phyloP scores from a whole-genome alignment of 2,888 invertebrate species.

The Alentia gelatinosa region DNA sequence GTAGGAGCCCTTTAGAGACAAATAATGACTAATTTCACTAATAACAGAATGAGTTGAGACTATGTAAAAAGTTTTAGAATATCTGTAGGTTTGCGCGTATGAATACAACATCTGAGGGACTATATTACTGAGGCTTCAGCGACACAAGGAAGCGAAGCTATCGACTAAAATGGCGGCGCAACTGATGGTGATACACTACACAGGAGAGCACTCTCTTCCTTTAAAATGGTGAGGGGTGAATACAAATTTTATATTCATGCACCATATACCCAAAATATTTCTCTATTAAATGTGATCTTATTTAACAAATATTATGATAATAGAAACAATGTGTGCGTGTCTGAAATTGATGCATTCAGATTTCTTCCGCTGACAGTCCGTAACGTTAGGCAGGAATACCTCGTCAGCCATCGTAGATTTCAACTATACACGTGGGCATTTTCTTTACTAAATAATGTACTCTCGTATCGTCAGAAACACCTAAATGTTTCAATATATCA shows the following conservation, averaged over 20 bases:
- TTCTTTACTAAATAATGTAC: too few relatives aligned
- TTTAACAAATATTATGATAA: too few relatives aligned
- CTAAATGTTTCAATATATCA: too few relatives aligned
- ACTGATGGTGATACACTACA: not conserved
- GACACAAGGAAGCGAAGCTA: constrained; percentile 18
- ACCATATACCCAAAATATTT: too few relatives aligned
- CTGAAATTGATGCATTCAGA: too few relatives aligned
- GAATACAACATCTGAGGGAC: not conserved
- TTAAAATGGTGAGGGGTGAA: not conserved
- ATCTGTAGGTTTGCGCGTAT: not conserved
- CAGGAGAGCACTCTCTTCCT: not conserved
- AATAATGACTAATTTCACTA: not conserved
- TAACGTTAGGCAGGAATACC: not conserved
- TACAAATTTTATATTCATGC: not conserved
- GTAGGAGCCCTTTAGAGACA: too few relatives aligned
- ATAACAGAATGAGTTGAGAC: not conserved
- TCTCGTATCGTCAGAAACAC: too few relatives aligned
- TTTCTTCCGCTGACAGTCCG: too few relatives aligned
- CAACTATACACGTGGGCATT: too few relatives aligned
- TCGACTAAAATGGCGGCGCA: constrained; percentile 15
- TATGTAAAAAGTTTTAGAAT: not conserved
- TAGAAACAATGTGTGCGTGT: too few relatives aligned
- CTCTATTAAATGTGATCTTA: too few relatives aligned
- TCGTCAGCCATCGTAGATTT: constrained; percentile 7
- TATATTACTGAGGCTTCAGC: not conserved